Evolutionary conservation across 2,113 vertebrate genomes (phyloP).

Genomic region (Ivindomyrus marchei): DNA sequence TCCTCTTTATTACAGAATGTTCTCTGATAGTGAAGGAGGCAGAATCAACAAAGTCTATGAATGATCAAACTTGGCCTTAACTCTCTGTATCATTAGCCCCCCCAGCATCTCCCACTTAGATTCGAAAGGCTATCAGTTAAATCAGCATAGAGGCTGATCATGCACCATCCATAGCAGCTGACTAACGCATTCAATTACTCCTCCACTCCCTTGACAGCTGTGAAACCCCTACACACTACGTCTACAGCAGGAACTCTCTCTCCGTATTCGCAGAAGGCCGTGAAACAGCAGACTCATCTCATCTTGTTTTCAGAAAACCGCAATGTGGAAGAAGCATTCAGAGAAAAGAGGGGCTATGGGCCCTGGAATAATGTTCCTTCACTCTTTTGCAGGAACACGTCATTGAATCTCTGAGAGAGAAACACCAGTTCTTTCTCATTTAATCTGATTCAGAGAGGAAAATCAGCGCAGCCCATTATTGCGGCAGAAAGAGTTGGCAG

Average conservation of each 20-base stretch:
- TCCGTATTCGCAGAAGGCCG: neutral
- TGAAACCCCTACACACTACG: neutral
- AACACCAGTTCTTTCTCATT: constrained; percentile 28
- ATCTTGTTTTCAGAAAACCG: neutral
- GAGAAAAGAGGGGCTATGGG: neutral
- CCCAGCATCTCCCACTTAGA: neutral
- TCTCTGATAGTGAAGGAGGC: neutral
- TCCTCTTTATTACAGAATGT: neutral
- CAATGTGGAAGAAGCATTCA: neutral
- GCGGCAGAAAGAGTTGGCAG: neutral
- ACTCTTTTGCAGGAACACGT: constrained; percentile 2
- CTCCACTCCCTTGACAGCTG: neutral
- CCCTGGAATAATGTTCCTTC: neutral
- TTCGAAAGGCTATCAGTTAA: neutral
- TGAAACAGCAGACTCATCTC: neutral
- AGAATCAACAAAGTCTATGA: neutral
- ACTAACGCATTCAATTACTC: neutral
- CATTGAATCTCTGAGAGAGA: constrained; percentile 26
- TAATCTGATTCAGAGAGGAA: constrained; percentile 28
- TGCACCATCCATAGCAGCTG: neutral
- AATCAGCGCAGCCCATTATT: constrained; percentile 10
- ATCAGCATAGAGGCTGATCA: neutral
- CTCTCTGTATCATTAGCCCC: neutral
- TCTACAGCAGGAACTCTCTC: neutral
- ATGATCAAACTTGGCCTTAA: neutral